Conservation (phyloP, 2,888 invertebrate species). For the Diaperis boleti region DNA sequence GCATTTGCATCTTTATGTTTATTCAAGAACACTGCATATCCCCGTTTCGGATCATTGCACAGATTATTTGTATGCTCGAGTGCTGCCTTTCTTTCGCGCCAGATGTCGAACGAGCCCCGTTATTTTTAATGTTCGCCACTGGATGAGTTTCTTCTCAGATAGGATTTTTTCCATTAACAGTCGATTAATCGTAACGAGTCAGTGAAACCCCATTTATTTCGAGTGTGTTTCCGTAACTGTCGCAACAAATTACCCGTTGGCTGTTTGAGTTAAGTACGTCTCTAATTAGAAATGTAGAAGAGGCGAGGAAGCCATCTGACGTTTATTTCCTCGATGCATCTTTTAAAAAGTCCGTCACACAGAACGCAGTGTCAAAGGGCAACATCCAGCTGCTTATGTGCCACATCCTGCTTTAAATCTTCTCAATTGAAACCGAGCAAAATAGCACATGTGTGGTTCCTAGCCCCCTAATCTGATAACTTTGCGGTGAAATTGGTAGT, state of each 20-base stretch:
- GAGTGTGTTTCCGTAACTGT: slow-evolving; percentile 25
- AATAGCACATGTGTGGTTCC: slow-evolving; percentile 37
- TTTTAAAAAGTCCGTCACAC: slow-evolving; percentile 23
- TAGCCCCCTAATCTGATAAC: slow-evolving; percentile 23
- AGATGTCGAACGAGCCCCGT: slow-evolving; percentile 19
- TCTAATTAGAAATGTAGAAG: slow-evolving; percentile 31
- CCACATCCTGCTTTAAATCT: slow-evolving; percentile 40
- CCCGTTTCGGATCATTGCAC: slow-evolving; percentile 19
- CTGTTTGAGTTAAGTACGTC: slow-evolving; percentile 26
- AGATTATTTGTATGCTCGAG: slow-evolving; percentile 17
- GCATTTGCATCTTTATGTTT: slow-evolving; percentile 17
- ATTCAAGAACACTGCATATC: slow-evolving; percentile 1
- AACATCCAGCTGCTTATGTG: slow-evolving; percentile 34
- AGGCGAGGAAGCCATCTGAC: slow-evolving; percentile 19
- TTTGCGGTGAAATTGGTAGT: slow-evolving; percentile 2
- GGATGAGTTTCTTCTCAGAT: neutral
- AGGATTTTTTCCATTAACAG: slow-evolving; percentile 17
- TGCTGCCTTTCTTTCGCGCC: slow-evolving; percentile 18
- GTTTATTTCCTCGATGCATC: slow-evolving; percentile 11
- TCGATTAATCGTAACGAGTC: slow-evolving; percentile 6
- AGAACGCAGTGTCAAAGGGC: slow-evolving; percentile 35
- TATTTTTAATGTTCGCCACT: slow-evolving; percentile 12
- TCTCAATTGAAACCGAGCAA: slow-evolving; percentile 34
- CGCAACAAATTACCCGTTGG: slow-evolving; percentile 30
- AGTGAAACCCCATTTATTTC: slow-evolving; percentile 10